Base-by-base conservation (phyloP, 2,888 invertebrate genomes). In the Platypus cylindrus region DNA sequence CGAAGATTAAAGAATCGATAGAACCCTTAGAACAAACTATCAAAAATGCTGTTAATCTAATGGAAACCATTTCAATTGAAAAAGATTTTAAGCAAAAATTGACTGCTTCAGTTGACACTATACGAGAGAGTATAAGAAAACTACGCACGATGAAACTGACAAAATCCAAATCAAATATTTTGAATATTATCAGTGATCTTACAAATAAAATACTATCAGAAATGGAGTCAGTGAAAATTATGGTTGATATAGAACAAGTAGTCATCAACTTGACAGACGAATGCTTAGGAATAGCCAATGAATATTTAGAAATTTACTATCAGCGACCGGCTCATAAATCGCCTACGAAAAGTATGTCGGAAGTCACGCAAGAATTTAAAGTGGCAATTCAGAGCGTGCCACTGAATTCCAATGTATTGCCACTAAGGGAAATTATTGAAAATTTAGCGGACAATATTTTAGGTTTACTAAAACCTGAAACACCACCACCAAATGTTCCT, bases 41-140 rank as follows among this genome's bases (percentile, higher is more conserved):
- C 8, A 61, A 60, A 34, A 62, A 62, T 42, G 58, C 55, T 3
- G 53, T 62, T 4, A 61, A 61, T 45, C 40, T 61, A 23, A 48
- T 59, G 32, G 62, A 61, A 44, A 50, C 52, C 20, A 54, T 60
- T 29, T 51, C 54, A 5, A 22, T 40, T 8, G 45, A 47, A 23
- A 43, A 44, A 23, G 47, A 47, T 22, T 44, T 45, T 30, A 47
- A 48, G 34, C 34, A 44, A 4, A 45, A 39, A 31, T 34, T 48
- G 3, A 38, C 37, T 17, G 36, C 32, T 25, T 37, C 41, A 2
- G 13, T 48, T 3, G 41, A 36, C 24, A 36, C 35, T 5, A 15
- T 43, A 3, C 22, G 25, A 18, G 32, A 38, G 23, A 30, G 28
- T 16, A 22, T 38, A 20, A 29, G 24, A 5, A 44, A 45, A 38